These are phyloP conservation scores for Lepus townsendii DNA, from an alignment of 2,797 vertebrate species.

Conservation along the genomic window DNA sequence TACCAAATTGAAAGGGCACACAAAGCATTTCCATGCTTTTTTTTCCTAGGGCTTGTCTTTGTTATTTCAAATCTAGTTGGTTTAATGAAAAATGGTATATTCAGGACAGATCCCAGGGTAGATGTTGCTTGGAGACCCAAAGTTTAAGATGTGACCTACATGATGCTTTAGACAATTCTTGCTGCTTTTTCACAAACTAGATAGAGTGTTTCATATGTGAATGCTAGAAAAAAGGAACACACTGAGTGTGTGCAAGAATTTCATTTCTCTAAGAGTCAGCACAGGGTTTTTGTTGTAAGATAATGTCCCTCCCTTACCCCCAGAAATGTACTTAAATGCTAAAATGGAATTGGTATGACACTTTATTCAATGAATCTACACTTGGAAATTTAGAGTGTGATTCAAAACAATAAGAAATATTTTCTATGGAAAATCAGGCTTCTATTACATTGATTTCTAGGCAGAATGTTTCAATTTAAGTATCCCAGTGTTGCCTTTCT, in stretches of 20 bases:
- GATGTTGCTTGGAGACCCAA: not conserved
- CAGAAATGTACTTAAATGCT: slow-evolving; percentile 47
- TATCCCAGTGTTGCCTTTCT: slow-evolving; percentile 43
- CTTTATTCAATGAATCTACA: slow-evolving; percentile 42
- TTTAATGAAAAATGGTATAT: not conserved
- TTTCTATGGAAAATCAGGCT: slow-evolving; percentile 68
- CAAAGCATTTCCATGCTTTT: not conserved
- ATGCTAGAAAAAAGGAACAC: not conserved
- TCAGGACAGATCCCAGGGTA: not conserved
- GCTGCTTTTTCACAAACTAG: not conserved
- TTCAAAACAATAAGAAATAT: slow-evolving; percentile 47
- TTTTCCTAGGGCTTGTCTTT: not conserved
- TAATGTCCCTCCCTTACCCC: not conserved
- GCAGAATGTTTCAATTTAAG: slow-evolving; percentile 65
- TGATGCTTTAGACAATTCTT: not conserved
- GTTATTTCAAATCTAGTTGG: not conserved
- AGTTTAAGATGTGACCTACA: not conserved
- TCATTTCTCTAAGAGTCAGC: slow-evolving; percentile 3
- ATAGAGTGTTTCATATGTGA: slow-evolving; percentile 19
- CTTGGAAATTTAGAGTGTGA: slow-evolving; percentile 49
- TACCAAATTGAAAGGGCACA: not conserved
- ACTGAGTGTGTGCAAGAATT: not conserved
- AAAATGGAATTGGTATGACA: slow-evolving; percentile 39
- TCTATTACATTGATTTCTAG: slow-evolving; percentile 61
- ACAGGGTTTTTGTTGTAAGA: not conserved